These are phyloP conservation scores for Lapara coniferarum DNA, from an alignment of 2,888 invertebrate genomes.

Conservation along the genomic window DNA sequence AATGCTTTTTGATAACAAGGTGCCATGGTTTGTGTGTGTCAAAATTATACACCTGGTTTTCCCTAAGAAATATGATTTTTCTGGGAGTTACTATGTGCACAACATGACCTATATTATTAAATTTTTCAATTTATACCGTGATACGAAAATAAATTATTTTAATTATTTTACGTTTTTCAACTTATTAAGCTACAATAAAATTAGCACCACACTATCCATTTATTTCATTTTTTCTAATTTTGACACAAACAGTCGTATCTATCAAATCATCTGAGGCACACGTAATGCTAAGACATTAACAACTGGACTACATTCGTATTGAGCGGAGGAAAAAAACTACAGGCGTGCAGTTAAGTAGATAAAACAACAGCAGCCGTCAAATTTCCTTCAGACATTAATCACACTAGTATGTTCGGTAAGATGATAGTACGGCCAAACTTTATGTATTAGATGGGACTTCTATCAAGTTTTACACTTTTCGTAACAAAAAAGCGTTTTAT, in stretches of 20 bases:
- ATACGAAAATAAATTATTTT: too few relatives aligned
- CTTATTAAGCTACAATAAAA: too few relatives aligned
- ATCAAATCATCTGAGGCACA: background rate
- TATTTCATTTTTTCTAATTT: too few relatives aligned
- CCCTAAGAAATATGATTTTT: too few relatives aligned
- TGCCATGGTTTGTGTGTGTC: too few relatives aligned
- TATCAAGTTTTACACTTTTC: background rate
- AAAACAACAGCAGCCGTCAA: constrained; percentile 82
- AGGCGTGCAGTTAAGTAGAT: constrained; percentile 82
- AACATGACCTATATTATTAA: too few relatives aligned
- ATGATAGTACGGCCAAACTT: constrained; percentile 53
- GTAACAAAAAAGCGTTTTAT: background rate
- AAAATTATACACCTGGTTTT: too few relatives aligned
- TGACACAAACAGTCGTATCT: background rate
- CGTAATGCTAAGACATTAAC: constrained; percentile 66
- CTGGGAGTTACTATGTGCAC: too few relatives aligned
- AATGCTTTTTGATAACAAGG: too few relatives aligned
- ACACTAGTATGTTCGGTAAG: constrained; percentile 78
- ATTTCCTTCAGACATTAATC: constrained; percentile 82
- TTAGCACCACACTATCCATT: too few relatives aligned
- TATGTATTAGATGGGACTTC: constrained; percentile 32
- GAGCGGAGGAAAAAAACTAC: constrained; percentile 63
- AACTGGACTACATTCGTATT: constrained; percentile 73
- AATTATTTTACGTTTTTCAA: too few relatives aligned
- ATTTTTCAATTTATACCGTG: too few relatives aligned